Evolutionary conservation across 1,140 invertebrate genomes (phyloP).

Genomic region (Cyclina sinensis): DNA sequence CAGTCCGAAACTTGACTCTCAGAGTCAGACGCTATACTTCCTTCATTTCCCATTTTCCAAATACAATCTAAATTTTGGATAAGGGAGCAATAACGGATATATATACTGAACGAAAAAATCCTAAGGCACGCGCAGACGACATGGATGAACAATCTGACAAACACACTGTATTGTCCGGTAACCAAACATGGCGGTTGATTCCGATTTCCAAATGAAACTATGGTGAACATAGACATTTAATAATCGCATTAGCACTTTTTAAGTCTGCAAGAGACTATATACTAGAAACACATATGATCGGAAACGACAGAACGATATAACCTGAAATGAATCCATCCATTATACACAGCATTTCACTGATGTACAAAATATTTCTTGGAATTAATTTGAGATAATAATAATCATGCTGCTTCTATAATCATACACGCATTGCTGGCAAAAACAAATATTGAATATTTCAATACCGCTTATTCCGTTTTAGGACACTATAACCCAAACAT

Average conservation of each 20-base stretch:
- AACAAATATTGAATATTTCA: slow-evolving; percentile 31
- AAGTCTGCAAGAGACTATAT: not conserved
- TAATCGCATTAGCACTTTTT: slow-evolving; percentile 24
- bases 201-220: slow-evolving; percentile 1
- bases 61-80: not conserved
- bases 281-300: not conserved
- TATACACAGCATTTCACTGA: not conserved
- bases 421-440: not conserved
- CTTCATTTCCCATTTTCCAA: slow-evolving; percentile 80
- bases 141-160: not conserved
- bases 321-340: not conserved
- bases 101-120: slow-evolving; percentile 41
- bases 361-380: not conserved
- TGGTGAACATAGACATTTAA: slow-evolving; percentile 50
- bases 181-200: slow-evolving; percentile 35
- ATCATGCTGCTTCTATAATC: not conserved
- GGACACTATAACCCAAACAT: slow-evolving; percentile 29
- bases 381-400: not conserved
- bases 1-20: slow-evolving; percentile 77
- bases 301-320: not conserved
- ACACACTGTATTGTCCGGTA: slow-evolving; percentile 5
- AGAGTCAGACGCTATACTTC: slow-evolving; percentile 73
- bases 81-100: not conserved
- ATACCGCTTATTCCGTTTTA: slow-evolving; percentile 15
- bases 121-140: slow-evolving; percentile 50